Evolutionary conservation across 2,888 invertebrate species (phyloP).

Genomic region (Andrena fulva): DNA sequence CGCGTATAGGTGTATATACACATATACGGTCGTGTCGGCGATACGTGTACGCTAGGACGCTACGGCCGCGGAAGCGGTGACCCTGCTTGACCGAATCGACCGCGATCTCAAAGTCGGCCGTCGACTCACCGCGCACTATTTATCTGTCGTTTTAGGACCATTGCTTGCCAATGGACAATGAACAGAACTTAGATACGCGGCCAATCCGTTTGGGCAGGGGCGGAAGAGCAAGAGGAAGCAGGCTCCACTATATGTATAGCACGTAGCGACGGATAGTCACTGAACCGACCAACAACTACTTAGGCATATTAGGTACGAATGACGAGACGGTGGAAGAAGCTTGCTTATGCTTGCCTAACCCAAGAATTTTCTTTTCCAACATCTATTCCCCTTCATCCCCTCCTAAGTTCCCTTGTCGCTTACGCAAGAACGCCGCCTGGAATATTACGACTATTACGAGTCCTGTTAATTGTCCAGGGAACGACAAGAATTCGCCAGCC

Average conservation of each 20-base stretch:
- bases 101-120: slow-evolving; percentile 57
- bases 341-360: neutral
- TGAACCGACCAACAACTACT: too few species aligned
- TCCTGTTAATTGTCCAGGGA: slow-evolving; percentile 11
- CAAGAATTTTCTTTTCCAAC: neutral
- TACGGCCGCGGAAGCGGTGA: slow-evolving; percentile 64
- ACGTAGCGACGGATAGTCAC: too few species aligned
- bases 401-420: neutral
- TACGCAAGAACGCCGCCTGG: neutral
- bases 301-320: too few species aligned
- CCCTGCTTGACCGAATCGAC: slow-evolving; percentile 56
- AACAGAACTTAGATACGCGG: neutral
- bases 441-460: neutral
- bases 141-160: slow-evolving; percentile 59
- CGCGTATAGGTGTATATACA: neutral
- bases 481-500: neutral
- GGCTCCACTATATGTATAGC: too few species aligned
- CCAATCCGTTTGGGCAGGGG: too few species aligned
- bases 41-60: neutral
- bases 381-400: neutral
- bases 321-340: neutral
- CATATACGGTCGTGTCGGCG: neutral
- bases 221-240: too few species aligned
- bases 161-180: slow-evolving; percentile 3
- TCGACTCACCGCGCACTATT: slow-evolving; percentile 42